A percentile compares a stretch with the other conserved stretches of the same genome.
Evolutionary conservation across 2,113 vertebrate species (phyloP).

Genomic region (Xenus cinereus): DNA sequence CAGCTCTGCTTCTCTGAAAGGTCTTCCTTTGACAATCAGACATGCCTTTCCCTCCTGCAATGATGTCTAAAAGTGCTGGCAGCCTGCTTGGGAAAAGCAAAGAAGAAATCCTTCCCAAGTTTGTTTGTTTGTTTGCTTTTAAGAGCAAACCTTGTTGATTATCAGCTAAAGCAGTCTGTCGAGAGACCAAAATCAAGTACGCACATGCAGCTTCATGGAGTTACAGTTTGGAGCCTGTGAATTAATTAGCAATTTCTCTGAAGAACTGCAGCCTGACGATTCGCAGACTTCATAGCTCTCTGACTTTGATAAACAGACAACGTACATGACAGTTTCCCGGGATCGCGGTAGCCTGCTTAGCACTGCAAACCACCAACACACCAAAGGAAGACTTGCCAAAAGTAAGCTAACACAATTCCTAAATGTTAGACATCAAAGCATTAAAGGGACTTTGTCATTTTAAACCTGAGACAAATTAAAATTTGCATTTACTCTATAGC

Average conservation of each 20-base stretch:
- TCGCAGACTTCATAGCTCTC: background rate
- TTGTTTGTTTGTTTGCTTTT: background rate
- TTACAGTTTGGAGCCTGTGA: background rate
- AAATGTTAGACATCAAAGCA: background rate
- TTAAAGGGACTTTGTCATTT: background rate
- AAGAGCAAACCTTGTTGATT: background rate
- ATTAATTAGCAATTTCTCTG: constrained; percentile 53
- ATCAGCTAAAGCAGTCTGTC: background rate
- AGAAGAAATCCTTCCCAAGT: background rate
- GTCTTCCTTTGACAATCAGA: constrained; percentile 19
- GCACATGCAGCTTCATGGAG: background rate
- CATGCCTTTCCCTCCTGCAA: background rate
- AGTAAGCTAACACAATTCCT: background rate
- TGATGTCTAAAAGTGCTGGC: background rate
- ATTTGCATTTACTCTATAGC: background rate
- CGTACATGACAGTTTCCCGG: background rate
- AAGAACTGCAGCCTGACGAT: background rate
- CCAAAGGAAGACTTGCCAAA: background rate
- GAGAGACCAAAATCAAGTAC: background rate
- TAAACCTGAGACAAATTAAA: background rate
- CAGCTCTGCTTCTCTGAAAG: background rate
- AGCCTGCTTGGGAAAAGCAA: background rate
- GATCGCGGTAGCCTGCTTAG: background rate
- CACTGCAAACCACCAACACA: background rate
- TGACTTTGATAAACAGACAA: background rate